These are phyloP conservation scores for Pseudococcus viburni DNA, from an alignment of 2,888 invertebrate genomes.

Conservation along the genomic window DNA sequence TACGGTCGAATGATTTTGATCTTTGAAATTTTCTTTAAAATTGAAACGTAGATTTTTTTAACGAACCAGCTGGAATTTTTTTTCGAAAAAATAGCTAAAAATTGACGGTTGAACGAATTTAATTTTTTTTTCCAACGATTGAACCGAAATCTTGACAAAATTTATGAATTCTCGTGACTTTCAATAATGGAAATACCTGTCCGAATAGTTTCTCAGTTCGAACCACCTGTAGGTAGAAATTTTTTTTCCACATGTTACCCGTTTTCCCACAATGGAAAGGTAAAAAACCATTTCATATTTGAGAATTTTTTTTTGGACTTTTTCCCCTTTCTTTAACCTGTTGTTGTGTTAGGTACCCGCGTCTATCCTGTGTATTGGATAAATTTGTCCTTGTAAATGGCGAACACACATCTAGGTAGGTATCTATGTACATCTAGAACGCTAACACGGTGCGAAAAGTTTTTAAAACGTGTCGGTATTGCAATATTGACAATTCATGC, in stretches of 20 bases:
- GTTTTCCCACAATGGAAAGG: not conserved
- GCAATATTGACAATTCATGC: slow-evolving; percentile 27
- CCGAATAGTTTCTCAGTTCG: not conserved
- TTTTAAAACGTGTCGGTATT: slow-evolving; percentile 31
- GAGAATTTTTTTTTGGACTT: not conserved
- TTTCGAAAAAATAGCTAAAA: no score
- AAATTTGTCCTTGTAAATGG: not conserved
- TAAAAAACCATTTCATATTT: not conserved
- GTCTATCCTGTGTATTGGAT: not conserved
- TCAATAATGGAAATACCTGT: not conserved
- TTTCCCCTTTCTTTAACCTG: not conserved
- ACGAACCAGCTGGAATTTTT: no score
- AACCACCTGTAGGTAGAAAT: not conserved
- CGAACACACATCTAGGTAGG: not conserved
- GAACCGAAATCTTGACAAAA: not conserved
- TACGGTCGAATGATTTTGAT: no score
- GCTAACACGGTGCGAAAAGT: not conserved
- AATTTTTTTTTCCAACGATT: no score
- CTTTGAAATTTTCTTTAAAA: no score
- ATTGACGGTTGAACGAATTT: no score
- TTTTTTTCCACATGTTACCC: not conserved
- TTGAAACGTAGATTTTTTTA: no score
- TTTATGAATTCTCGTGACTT: not conserved
- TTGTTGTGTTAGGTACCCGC: not conserved
- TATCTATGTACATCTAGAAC: not conserved